These are phyloP conservation scores for Endotricha flammealis DNA, from an alignment of 2,888 invertebrate species.

Conservation along the genomic window DNA sequence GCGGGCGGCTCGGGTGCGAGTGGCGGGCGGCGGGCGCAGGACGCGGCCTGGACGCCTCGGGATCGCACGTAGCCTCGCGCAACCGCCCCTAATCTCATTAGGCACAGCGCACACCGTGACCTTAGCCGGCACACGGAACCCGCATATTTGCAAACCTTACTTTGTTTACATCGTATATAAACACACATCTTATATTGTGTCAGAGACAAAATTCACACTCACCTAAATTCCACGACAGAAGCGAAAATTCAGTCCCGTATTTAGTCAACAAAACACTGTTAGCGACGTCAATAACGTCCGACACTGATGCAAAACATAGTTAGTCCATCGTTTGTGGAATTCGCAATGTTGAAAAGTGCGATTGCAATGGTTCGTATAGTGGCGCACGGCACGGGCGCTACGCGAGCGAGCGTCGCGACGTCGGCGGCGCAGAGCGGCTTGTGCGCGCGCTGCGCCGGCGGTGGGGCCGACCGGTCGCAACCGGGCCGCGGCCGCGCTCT, in stretches of 20 bases:
- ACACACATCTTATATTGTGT: conserved; percentile 13
- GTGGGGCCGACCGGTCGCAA: conserved; percentile 77
- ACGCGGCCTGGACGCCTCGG: too few species aligned
- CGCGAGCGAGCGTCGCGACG: conserved; percentile 70
- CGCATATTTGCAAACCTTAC: conserved; percentile 27
- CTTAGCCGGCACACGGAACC: conserved; percentile 44
- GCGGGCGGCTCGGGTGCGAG: conserved; percentile 25
- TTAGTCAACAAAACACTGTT: conserved; percentile 10
- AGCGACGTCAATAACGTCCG: conserved; percentile 9
- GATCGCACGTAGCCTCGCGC: conserved; percentile 31
- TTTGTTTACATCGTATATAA: conserved; percentile 15
- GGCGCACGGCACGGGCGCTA: conserved; percentile 58
- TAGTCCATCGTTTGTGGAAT: conserved; percentile 37
- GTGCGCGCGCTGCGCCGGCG: conserved; percentile 55
- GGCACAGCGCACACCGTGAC: conserved; percentile 44
- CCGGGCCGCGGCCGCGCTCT: conserved; percentile 73
- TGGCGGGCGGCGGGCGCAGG: conserved; percentile 29
- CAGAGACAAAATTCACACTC: conserved; percentile 14
- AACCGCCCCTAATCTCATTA: conserved; percentile 56
- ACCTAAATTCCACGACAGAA: conserved; percentile 16
- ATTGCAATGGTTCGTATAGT: conserved; percentile 32
- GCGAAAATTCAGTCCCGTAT: conserved; percentile 6
- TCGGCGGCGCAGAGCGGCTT: conserved; percentile 67
- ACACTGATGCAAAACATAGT: conserved; percentile 42
- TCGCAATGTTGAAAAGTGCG: conserved; percentile 40